Base-by-base conservation (phyloP, 2,888 invertebrate genomes). In the Salticus scenicus region DNA sequence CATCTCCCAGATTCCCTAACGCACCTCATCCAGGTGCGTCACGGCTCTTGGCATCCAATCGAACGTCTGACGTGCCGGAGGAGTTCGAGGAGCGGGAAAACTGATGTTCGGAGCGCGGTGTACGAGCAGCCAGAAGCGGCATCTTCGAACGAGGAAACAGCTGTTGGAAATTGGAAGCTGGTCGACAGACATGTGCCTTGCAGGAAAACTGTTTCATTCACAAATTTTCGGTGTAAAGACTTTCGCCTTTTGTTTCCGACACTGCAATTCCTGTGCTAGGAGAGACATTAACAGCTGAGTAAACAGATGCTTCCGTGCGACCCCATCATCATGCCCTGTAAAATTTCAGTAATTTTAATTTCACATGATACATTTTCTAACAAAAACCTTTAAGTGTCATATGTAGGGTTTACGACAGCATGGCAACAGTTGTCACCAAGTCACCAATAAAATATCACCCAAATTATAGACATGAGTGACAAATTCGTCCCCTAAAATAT, bases 141-240 rank as follows among this genome's bases (percentile, higher is more conserved):
- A 64, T 63, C 71, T 76, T 76, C 76, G 70, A 75, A 72, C 72
- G 47, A 83, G 82, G 82, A 83, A 83, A 72, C 82, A 83, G 82
- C 76, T 83, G 82, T n/a, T 57, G 57, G 20, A n/a, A n/a, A n/a
- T n/a, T 37, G 37, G 24, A 12, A 5, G 67, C 33, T 24, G 24
- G 57, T 10, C 10, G 37, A 7, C 37, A 1, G 20, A 4, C 4
- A 2, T 1, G 57, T 24, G 57, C 5, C 1, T 5, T 5, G 57
- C 7, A 47, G 17, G 17, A 47, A 47, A 47, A 14, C n/a, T 66
- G 17, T 66, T 66, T 10, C 66, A 66, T 66, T 66, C 66, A 66
- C 30, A 30, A 28, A 66, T 66, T 66, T 30, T 7, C 66, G 5
- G 33, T 7, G 67, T 1, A 63, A 33, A 67, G 20, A 67, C 67